Evolutionary conservation across 2,797 vertebrate genomes (phyloP).

Genomic region (Petrocephalus sullivani): DNA sequence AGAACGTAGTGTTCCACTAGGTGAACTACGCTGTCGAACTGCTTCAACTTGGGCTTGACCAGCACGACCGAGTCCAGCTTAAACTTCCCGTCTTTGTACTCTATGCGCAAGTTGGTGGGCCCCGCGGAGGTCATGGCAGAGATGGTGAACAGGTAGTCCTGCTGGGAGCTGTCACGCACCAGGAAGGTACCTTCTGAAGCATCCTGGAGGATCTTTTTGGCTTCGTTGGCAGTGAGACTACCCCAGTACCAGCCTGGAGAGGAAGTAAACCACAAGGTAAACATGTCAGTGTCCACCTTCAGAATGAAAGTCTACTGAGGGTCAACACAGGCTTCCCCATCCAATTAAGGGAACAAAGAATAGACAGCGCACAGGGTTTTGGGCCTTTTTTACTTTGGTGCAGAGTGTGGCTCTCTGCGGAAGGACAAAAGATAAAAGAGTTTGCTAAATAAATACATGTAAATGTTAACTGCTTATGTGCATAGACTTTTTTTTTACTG

Average conservation of each 20-base stretch:
- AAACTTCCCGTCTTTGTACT: conserved; percentile 88
- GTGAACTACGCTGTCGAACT: conserved; percentile 90
- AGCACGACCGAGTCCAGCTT: conserved; percentile 90
- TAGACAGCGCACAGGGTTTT: not conserved
- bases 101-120: conserved; percentile 90
- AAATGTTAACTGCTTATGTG: not conserved
- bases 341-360: not conserved
- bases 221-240: conserved; percentile 82
- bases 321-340: not conserved
- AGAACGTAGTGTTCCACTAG: conserved; percentile 90
- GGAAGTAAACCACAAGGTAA: not conserved
- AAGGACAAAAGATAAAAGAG: not conserved
- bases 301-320: not conserved
- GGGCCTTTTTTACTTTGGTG: not conserved
- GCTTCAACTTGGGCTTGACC: conserved; percentile 82
- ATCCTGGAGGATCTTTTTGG: conserved; percentile 84
- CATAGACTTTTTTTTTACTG: not conserved
- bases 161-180: conserved; percentile 88
- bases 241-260: conserved; percentile 94
- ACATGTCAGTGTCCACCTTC: too few species aligned
- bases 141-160: conserved; percentile 91
- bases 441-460: not conserved
- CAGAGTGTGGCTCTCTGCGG: not conserved
- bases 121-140: conserved; percentile 90
- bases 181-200: conserved; percentile 87